Conservation (phyloP, 2,113 vertebrate genomes). For the Zosterops lateralis region DNA sequence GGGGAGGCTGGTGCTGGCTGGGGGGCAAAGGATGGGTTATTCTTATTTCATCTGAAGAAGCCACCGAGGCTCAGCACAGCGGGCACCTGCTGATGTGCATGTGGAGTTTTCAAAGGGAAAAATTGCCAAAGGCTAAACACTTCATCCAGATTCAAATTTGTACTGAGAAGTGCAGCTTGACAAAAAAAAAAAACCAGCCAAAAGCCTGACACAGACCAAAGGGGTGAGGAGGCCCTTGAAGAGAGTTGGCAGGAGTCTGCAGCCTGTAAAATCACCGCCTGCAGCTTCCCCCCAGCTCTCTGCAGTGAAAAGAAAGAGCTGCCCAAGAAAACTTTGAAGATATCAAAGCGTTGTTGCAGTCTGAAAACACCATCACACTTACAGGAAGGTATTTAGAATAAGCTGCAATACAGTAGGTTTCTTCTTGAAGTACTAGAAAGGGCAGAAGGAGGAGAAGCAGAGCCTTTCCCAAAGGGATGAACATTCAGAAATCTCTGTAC, state of each 20-base stretch:
- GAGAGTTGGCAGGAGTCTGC: neutral
- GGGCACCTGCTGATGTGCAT: neutral
- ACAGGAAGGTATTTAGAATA: constrained; percentile 1
- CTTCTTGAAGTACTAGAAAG: neutral
- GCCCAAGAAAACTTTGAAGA: constrained; percentile 15
- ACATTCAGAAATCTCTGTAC: neutral
- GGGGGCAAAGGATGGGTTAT: neutral
- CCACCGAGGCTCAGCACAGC: neutral
- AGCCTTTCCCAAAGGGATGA: neutral
- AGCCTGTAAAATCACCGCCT: neutral
- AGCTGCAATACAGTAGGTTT: constrained; percentile 8
- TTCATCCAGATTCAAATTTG: neutral
- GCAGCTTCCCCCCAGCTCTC: neutral
- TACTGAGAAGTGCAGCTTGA: neutral
- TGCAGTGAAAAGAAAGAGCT: neutral
- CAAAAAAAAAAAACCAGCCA: neutral
- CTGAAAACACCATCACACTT: neutral
- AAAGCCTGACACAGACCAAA: constrained; percentile 18
- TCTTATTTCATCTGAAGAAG: neutral
- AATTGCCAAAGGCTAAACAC: neutral
- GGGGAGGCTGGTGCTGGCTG: neutral
- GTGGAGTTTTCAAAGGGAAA: neutral
- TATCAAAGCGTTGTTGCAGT: constrained; percentile 21
- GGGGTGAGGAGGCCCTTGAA: neutral
- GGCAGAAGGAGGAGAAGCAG: neutral